Conservation (phyloP, 2,797 vertebrate species). For the Ceryle rudis region DNA sequence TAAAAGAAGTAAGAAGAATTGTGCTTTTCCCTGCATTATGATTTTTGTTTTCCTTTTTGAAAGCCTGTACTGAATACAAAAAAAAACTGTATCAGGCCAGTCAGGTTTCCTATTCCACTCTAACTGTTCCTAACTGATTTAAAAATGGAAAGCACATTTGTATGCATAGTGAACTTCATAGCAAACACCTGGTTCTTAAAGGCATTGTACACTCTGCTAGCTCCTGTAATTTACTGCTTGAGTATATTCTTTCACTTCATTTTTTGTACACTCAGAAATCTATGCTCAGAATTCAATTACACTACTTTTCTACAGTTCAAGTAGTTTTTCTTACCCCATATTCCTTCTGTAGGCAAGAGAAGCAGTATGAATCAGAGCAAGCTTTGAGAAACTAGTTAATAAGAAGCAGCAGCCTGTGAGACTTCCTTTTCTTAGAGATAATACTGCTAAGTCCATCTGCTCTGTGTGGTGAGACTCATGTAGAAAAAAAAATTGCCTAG, state of each 20-base stretch:
- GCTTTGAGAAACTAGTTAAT: neutral
- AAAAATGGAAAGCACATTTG: neutral
- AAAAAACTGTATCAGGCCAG: neutral
- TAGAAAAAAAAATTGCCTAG: neutral
- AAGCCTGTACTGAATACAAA: neutral
- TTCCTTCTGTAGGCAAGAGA: neutral
- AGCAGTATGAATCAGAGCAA: neutral
- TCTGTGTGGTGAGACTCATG: neutral
- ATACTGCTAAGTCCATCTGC: neutral
- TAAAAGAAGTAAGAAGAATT: neutral
- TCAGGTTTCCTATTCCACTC: neutral
- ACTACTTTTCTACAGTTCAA: neutral
- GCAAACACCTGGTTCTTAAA: slow-evolving; percentile 23
- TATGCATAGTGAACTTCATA: neutral
- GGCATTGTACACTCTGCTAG: neutral
- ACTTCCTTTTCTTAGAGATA: neutral
- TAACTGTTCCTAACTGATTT: neutral
- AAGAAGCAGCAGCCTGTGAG: neutral
- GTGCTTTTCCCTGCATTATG: neutral
- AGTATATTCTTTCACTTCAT: neutral
- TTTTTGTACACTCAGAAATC: neutral
- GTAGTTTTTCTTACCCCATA: neutral
- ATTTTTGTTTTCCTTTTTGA: neutral
- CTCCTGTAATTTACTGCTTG: neutral
- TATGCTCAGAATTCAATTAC: neutral